These are phyloP conservation scores for Aurelia aurita DNA, from an alignment of 30 jellyfish, hydroid and myxozoan species.

Conservation along the genomic window DNA sequence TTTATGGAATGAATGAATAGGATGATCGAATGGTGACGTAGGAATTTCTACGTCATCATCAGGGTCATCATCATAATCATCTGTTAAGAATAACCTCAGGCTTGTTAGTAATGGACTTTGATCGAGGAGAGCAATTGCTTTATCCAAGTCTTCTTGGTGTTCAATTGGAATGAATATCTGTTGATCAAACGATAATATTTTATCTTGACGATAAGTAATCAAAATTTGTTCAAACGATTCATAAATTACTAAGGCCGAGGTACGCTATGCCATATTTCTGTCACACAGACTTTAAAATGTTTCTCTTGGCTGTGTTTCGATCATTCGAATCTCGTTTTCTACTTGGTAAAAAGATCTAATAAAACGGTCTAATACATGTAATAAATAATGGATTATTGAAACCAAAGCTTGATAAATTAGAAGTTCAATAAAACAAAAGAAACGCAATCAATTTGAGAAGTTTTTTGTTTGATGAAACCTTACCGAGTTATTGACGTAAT, in stretches of 20 bases:
- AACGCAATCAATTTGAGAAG: background rate
- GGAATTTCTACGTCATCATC: slow-evolving; percentile 19
- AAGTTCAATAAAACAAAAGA: background rate
- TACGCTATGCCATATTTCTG: too few species aligned
- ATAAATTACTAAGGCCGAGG: too few species aligned
- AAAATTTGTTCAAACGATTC: background rate
- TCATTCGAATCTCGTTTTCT: too few species aligned
- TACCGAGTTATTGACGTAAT: slow-evolving; percentile 80
- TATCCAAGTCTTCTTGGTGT: slow-evolving; percentile 82
- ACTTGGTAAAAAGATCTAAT: too few species aligned
- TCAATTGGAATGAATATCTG: slow-evolving; percentile 78
- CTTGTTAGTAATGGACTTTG: slow-evolving; percentile 83
- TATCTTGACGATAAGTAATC: slow-evolving; percentile 4
- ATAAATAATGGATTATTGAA: too few species aligned
- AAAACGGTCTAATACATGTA: too few species aligned
- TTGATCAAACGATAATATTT: background rate
- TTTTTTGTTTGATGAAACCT: background rate
- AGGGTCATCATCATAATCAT: slow-evolving; percentile 46
- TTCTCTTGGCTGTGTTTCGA: too few species aligned
- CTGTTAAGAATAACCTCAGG: slow-evolving; percentile 73
- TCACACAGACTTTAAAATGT: too few species aligned
- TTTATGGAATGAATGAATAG: slow-evolving; percentile 32
- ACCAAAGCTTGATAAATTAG: too few species aligned
- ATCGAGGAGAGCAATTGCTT: slow-evolving; percentile 87
- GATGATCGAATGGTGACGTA: slow-evolving; percentile 20